Evolutionary conservation across 2,888 invertebrate genomes (phyloP).

Genomic region (Nomada ferruginata): DNA sequence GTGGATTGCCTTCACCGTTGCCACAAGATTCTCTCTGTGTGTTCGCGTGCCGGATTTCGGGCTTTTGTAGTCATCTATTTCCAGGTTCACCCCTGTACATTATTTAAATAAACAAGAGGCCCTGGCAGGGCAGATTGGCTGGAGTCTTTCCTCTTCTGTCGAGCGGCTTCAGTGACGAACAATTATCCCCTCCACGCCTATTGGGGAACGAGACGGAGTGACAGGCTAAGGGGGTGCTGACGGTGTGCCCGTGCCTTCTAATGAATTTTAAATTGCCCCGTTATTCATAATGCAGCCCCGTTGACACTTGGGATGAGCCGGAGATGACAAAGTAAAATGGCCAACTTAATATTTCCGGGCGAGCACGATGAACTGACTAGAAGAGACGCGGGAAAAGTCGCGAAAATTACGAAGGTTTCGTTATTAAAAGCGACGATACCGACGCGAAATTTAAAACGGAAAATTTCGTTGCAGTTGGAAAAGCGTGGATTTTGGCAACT

Average conservation of each 20-base stretch:
- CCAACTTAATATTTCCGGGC: conserved; percentile 75
- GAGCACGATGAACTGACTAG: conserved; percentile 21
- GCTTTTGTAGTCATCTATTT: conserved; percentile 83
- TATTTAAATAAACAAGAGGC: conserved; percentile 83
- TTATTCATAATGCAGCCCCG: conserved; percentile 82
- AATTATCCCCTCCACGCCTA: conserved; percentile 79
- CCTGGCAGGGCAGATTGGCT: conserved; percentile 76
- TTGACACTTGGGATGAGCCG: conserved; percentile 79
- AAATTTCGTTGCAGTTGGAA: not conserved
- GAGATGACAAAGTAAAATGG: conserved; percentile 82
- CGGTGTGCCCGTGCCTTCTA: conserved; percentile 74
- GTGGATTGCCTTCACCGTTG: conserved; percentile 70
- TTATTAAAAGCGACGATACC: too few relatives aligned
- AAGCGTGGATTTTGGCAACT: not conserved
- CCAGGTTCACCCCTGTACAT: conserved; percentile 75
- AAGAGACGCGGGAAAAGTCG: not conserved
- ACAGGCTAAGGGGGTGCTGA: conserved; percentile 72
- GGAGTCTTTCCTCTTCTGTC: conserved; percentile 50
- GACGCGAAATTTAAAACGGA: not conserved
- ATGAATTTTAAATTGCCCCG: conserved; percentile 84
- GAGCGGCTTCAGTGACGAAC: conserved; percentile 80
- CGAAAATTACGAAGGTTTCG: conserved; percentile 15
- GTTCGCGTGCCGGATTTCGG: conserved; percentile 75
- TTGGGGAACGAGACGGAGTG: conserved; percentile 66
- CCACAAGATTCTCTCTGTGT: conserved; percentile 55